phyloP scores from a whole-genome alignment of 2,888 invertebrate genomes.

The Cepaea hortensis region DNA sequence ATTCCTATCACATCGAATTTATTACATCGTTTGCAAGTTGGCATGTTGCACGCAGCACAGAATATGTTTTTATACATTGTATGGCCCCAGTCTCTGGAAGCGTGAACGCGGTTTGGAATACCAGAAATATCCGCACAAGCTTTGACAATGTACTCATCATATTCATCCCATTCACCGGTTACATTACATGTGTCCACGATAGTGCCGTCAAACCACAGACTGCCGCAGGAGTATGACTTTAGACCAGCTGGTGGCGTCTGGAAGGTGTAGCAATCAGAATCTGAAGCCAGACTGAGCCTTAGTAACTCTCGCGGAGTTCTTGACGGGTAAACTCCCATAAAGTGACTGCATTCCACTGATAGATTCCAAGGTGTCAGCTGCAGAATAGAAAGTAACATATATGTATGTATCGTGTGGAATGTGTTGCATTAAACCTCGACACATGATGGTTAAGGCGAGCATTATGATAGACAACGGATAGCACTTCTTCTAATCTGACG shows the following conservation, averaged over 20 bases:
- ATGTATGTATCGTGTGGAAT: too few relatives aligned
- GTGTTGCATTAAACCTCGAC: too few relatives aligned
- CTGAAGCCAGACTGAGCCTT: not conserved
- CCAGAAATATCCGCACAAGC: not conserved
- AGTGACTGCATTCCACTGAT: not conserved
- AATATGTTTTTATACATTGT: slow-evolving; percentile 14
- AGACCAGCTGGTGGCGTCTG: not conserved
- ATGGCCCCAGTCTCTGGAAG: too few relatives aligned
- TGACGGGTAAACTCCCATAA: slow-evolving; percentile 15
- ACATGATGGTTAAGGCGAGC: too few relatives aligned
- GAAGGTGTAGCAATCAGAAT: not conserved
- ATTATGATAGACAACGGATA: too few relatives aligned
- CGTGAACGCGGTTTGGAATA: not conserved
- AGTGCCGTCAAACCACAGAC: not conserved
- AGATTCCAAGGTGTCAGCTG: not conserved
- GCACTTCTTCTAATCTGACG: too few relatives aligned
- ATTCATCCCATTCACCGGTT: slow-evolving; percentile 22
- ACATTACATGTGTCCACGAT: slow-evolving; percentile 9
- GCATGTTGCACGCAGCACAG: slow-evolving; percentile 36
- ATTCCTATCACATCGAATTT: too few relatives aligned
- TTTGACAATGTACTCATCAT: slow-evolving; percentile 16
- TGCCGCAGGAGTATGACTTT: not conserved
- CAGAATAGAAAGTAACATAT: not conserved
- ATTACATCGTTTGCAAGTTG: too few relatives aligned
- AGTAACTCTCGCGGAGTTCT: slow-evolving; percentile 3